phyloP scores from a whole-genome alignment of 2,888 invertebrate genomes.

The Pyrocoelia pectoralis region DNA sequence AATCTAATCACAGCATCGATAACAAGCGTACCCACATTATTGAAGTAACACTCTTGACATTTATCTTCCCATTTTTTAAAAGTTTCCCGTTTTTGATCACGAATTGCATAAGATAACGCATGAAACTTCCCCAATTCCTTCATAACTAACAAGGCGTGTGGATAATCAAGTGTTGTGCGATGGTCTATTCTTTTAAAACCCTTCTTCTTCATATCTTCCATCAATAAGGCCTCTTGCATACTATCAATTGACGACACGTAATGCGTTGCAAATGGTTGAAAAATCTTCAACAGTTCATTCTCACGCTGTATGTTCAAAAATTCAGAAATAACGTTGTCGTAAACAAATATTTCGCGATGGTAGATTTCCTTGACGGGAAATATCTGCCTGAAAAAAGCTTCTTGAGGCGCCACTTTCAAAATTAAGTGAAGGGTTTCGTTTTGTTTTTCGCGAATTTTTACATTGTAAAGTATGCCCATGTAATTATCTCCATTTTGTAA shows the following conservation, averaged over 20 bases:
- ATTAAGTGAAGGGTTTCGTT: too few relatives aligned
- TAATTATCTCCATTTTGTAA: too few relatives aligned
- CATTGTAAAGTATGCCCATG: too few relatives aligned
- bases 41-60: not conserved
- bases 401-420: too few relatives aligned
- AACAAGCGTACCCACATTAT: not conserved
- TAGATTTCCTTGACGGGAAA: not conserved
- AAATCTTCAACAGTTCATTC: conserved; percentile 6
- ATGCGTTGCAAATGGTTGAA: conserved; percentile 35
- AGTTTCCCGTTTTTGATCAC: conserved; percentile 9
- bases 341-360: not conserved
- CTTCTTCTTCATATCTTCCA: conserved; percentile 44
- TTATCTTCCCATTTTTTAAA: not conserved
- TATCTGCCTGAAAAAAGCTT: too few relatives aligned
- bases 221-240: conserved; percentile 41
- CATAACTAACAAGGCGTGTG: conserved; percentile 1
- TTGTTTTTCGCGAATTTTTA: too few relatives aligned
- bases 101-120: conserved; percentile 7
- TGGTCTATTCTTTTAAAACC: conserved; percentile 43
- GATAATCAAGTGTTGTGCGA: conserved; percentile 33
- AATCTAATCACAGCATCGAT: not conserved
- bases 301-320: not conserved
- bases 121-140: conserved; percentile 15
- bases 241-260: conserved; percentile 33
- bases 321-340: not conserved